Conservation (phyloP, 2,797 vertebrate genomes). For the Mareca penelope region DNA sequence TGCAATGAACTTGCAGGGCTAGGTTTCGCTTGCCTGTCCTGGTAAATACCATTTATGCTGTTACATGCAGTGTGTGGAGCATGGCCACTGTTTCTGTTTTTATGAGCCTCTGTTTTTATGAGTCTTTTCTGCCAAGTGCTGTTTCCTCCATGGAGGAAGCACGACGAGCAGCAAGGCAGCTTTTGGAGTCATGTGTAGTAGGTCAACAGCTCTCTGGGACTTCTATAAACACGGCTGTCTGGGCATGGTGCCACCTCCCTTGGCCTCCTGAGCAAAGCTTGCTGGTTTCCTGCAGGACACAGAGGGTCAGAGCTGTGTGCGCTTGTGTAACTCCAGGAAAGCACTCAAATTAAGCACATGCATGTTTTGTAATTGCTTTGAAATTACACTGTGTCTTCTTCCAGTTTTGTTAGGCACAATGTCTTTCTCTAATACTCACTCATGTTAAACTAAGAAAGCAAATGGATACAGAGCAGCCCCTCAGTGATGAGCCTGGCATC, state of each 20-base stretch:
- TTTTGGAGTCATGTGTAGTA: neutral
- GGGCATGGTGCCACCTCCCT: neutral
- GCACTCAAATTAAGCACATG: neutral
- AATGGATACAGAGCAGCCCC: neutral
- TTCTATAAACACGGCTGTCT: neutral
- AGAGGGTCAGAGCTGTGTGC: neutral
- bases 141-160: neutral
- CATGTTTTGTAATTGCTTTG: neutral
- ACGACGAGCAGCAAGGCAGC: neutral
- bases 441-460: neutral
- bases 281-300: neutral
- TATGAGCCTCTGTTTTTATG: fast-evolving
- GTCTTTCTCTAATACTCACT: neutral
- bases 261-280: neutral
- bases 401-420: neutral
- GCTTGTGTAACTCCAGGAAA: neutral
- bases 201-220: neutral
- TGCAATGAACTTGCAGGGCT: neutral
- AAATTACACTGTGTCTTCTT: neutral
- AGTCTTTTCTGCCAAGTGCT: fast-evolving
- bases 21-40: neutral
- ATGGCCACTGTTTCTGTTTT: neutral
- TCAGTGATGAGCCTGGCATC: neutral
- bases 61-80: neutral
- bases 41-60: neutral